phyloP scores from a whole-genome alignment of 2,113 vertebrate genomes.

The Pleuronectes platessa region DNA sequence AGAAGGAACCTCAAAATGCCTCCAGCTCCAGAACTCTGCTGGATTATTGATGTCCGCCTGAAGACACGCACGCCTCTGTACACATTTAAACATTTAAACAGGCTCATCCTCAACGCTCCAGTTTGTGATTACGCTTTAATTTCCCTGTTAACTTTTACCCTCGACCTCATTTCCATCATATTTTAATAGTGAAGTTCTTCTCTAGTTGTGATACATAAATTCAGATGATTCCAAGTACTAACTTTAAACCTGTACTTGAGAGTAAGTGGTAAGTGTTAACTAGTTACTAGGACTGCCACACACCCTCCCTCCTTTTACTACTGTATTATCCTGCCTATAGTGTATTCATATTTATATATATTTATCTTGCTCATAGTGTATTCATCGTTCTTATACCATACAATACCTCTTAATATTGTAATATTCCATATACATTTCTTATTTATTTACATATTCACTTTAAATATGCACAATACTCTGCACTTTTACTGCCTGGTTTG shows the following conservation, averaged over 20 bases:
- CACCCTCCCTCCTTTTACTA: too few species aligned
- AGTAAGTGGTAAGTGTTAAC: too few species aligned
- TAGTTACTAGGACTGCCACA: neutral
- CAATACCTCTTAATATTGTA: too few species aligned
- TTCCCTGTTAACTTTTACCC: neutral
- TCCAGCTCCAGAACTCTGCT: conserved; percentile 16
- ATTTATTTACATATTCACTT: too few species aligned
- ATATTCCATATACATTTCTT: too few species aligned
- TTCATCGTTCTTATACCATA: too few species aligned
- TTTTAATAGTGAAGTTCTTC: neutral
- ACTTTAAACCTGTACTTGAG: neutral
- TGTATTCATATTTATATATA: too few species aligned
- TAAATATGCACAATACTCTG: too few species aligned
- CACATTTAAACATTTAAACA: conserved; percentile 31
- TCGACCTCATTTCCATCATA: neutral
- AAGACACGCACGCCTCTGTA: neutral
- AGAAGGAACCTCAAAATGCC: conserved; percentile 19
- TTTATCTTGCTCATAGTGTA: too few species aligned
- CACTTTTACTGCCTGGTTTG: too few species aligned
- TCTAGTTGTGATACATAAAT: neutral
- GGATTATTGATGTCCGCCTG: conserved; percentile 26
- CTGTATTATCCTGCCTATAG: too few species aligned
- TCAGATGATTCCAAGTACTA: neutral
- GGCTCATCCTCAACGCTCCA: neutral
- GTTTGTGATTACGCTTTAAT: neutral